phyloP scores from a whole-genome alignment of 2,113 vertebrate genomes.

The Nematolebias whitei region DNA sequence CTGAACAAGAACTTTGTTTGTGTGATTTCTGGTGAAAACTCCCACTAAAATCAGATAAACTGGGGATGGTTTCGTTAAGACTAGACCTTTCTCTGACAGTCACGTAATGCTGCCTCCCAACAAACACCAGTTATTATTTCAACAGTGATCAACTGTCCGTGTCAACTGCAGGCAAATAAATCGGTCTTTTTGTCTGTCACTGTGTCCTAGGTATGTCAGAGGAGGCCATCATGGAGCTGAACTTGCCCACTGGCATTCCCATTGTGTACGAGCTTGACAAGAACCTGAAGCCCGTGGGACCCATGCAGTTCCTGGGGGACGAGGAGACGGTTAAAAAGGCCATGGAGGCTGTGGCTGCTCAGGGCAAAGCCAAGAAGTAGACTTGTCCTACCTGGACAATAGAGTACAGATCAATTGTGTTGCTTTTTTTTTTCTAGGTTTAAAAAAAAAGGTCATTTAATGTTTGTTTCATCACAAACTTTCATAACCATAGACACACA shows the following conservation, averaged over 20 bases:
- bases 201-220: slow-evolving; percentile 86
- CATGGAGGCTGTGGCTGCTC: slow-evolving; percentile 97
- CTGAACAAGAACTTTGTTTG: too few relatives aligned
- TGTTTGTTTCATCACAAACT: slow-evolving; percentile 29
- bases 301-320: slow-evolving; percentile 94
- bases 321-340: slow-evolving; percentile 96
- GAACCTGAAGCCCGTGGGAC: slow-evolving; percentile 93
- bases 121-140: too few relatives aligned
- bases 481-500: slow-evolving; percentile 15
- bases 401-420: slow-evolving; percentile 17
- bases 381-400: slow-evolving; percentile 3
- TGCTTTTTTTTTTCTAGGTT: slow-evolving; percentile 37
- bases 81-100: too few relatives aligned
- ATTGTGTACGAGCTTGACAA: slow-evolving; percentile 96
- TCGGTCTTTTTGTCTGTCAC: background rate
- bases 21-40: too few relatives aligned
- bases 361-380: slow-evolving; percentile 89
- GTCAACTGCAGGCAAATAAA: too few relatives aligned
- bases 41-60: too few relatives aligned
- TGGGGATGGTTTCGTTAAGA: too few relatives aligned
- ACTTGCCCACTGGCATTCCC: slow-evolving; percentile 95
- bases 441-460: slow-evolving; percentile 21
- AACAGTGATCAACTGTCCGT: too few relatives aligned
- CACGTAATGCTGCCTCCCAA: too few relatives aligned
- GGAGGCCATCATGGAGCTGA: slow-evolving; percentile 97